Evolutionary conservation across 2,888 invertebrate species (phyloP), one percentile per base, ranked within the genome.

Genomic region (Platycheirus rosarum): DNA sequence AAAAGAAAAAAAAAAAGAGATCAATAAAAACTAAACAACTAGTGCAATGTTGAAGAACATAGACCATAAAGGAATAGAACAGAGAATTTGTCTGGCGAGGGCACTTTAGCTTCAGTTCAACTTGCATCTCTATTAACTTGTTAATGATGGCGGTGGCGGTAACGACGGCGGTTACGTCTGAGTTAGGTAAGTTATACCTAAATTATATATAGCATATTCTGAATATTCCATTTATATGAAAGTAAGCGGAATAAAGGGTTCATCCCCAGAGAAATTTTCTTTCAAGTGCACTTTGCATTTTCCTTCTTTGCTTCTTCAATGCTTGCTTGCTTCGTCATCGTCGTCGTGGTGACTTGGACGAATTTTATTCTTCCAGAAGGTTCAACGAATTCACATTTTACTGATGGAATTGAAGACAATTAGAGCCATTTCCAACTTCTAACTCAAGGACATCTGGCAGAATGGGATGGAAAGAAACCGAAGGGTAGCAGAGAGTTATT

Each of bases 121-220:
- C 71, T 82, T 82, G 77, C 82, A 71, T 76, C 77, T 82, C 76
- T 77, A 82, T 82, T 82, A 82, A 76, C 82, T 82, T 82, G 82
- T 82, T 77, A 77, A n/a, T n/a, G n/a, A n/a, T n/a, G n/a, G n/a
- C n/a, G n/a, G n/a, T n/a, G n/a, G n/a, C n/a, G n/a, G n/a, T n/a
- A n/a, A n/a, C n/a, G n/a, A 82, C 71, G 71, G 75, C 68, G 76
- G 82, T 82, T 77, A 71, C 37, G 66, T 82, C 77, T 82, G 71
- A 68, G n/a, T n/a, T n/a, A n/a, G 82, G 76, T 77, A 68, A 20
- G 37, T 57, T 48, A 40, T 42, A 29, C 42, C 3, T 35, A 35
- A 8, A 18, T 51, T 57, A 53, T 32, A n/a, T 66, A 66, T 68
- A 68, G 53, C 51, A 66, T 55, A 48, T 73, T 68, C 66, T 53